These are phyloP conservation scores for Syrmaticus mikado DNA, from an alignment of 2,113 vertebrate species.

Conservation along the genomic window DNA sequence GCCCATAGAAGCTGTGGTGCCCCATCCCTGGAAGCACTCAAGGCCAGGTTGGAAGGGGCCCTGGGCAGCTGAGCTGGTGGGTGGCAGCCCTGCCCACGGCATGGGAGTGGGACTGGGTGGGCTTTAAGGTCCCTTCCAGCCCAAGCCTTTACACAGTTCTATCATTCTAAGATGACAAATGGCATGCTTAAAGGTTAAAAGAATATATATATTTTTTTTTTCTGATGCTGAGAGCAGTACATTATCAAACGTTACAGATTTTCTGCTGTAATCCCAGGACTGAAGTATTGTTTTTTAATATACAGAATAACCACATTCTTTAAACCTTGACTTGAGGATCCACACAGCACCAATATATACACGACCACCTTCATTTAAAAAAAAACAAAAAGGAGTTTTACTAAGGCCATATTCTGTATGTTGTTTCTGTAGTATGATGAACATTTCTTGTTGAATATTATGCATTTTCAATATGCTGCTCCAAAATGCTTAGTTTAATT, in stretches of 20 bases:
- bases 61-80: background rate
- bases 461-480: background rate
- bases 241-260: background rate
- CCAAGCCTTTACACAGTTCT: background rate
- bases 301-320: background rate
- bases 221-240: background rate
- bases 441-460: background rate
- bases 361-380: background rate
- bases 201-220: background rate
- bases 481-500: conserved; percentile 36
- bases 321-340: accelerated
- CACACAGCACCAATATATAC: background rate
- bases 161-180: background rate
- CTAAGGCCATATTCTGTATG: background rate
- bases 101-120: no score
- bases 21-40: background rate
- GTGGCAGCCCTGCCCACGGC: background rate
- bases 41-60: background rate
- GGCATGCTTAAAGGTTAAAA: background rate
- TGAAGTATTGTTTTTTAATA: background rate
- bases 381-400: background rate
- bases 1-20: background rate
- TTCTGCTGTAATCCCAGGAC: background rate
- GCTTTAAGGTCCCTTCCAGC: background rate
- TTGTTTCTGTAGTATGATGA: background rate